Conservation (phyloP, 2,797 vertebrate genomes). For the Potorous gilbertii region DNA sequence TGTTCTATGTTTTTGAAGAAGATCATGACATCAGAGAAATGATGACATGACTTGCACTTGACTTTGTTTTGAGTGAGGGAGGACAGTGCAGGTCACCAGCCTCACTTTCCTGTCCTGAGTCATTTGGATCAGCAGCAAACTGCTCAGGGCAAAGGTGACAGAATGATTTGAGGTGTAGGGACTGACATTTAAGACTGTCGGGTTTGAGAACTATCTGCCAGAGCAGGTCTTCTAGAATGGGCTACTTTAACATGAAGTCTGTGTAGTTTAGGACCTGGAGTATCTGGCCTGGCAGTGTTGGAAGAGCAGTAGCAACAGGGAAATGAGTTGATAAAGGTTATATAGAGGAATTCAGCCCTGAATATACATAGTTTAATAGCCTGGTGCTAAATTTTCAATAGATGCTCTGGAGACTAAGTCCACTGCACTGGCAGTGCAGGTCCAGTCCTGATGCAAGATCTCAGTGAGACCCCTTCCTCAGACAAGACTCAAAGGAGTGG, state of each 20-base stretch:
- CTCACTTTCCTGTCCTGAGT: too few species aligned
- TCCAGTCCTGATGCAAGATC: background rate
- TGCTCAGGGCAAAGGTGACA: background rate
- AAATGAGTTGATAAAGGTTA: background rate
- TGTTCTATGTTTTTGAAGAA: too few species aligned
- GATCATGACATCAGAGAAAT: too few species aligned
- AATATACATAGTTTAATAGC: background rate
- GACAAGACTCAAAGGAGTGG: background rate
- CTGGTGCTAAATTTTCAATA: background rate
- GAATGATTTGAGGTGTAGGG: background rate
- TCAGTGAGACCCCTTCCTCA: background rate
- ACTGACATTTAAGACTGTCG: background rate
- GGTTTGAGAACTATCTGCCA: background rate
- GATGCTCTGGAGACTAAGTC: background rate
- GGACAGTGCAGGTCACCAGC: too few species aligned
- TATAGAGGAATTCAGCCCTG: background rate
- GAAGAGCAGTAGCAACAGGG: background rate
- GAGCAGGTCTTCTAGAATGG: background rate
- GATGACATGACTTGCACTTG: too few species aligned
- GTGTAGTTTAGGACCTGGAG: background rate
- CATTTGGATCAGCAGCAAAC: background rate
- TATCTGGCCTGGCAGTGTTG: background rate
- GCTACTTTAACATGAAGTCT: background rate
- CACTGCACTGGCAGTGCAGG: background rate
- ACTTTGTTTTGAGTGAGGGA: too few species aligned